phyloP scores from a whole-genome alignment of 2,113 vertebrate species.

The Antigone vipio region DNA sequence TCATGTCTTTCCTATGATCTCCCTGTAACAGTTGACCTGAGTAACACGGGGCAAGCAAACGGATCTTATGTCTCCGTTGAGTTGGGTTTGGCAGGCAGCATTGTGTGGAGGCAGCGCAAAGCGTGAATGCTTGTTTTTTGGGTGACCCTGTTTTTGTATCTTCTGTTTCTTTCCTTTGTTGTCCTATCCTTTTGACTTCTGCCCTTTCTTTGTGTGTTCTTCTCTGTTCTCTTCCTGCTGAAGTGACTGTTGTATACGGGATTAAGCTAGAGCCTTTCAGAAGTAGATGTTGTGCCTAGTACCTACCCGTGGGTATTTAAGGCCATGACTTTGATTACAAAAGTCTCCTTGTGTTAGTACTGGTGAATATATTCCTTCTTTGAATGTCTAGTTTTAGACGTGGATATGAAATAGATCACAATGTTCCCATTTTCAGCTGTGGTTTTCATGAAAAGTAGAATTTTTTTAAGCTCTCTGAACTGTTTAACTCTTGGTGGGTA shows the following conservation, averaged over 20 bases:
- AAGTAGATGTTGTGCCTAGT: slow-evolving; percentile 21
- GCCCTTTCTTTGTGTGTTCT: not conserved
- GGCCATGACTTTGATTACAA: slow-evolving; percentile 45
- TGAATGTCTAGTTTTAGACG: slow-evolving; percentile 1
- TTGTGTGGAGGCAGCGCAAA: not conserved
- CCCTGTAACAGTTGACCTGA: not conserved
- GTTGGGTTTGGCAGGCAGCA: not conserved
- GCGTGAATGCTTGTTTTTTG: not conserved
- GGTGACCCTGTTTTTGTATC: not conserved
- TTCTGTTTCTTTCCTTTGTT: not conserved
- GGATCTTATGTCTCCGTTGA: not conserved
- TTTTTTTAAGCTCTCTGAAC: not conserved
- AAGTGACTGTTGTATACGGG: not conserved
- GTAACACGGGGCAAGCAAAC: not conserved
- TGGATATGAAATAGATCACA: slow-evolving; percentile 53
- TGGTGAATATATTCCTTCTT: slow-evolving; percentile 61
- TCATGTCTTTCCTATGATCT: accelerated
- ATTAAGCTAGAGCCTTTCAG: slow-evolving; percentile 38
- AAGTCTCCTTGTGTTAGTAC: slow-evolving; percentile 52
- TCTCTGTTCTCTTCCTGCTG: not conserved
- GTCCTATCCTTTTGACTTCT: slow-evolving; percentile 11
- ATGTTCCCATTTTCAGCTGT: slow-evolving; percentile 54
- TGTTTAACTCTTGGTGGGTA: slow-evolving; percentile 33
- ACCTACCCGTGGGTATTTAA: slow-evolving; percentile 57
- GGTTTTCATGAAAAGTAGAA: slow-evolving; percentile 15